These are phyloP conservation scores for Gymnarchus niloticus DNA, from an alignment of 2,113 vertebrate species.

Conservation along the genomic window DNA sequence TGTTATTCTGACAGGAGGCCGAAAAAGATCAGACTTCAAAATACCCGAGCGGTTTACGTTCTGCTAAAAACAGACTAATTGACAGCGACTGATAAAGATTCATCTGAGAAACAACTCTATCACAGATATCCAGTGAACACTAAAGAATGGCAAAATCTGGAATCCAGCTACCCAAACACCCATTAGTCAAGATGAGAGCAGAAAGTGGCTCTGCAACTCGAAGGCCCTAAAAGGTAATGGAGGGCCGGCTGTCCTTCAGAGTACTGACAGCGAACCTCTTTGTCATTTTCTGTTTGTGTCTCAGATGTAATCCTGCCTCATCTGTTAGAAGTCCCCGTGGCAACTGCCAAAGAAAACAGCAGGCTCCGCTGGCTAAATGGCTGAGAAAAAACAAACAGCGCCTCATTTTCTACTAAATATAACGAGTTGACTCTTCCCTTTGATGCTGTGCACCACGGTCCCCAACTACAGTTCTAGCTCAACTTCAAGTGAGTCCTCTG, in stretches of 20 bases:
- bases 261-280: conserved; percentile 42
- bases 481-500: conserved; percentile 46
- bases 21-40: neutral
- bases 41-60: conserved; percentile 21
- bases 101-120: neutral
- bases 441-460: conserved; percentile 55
- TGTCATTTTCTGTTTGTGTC: conserved; percentile 45
- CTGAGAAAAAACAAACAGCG: conserved; percentile 59
- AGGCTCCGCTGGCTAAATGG: conserved; percentile 44
- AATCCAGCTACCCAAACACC: conserved; percentile 1
- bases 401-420: conserved; percentile 38
- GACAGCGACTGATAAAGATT: conserved; percentile 20
- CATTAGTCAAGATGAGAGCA: conserved; percentile 17
- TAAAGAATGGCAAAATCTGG: neutral
- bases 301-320: conserved; percentile 43
- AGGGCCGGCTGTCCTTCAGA: conserved; percentile 38
- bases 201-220: conserved; percentile 42
- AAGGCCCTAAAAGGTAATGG: conserved; percentile 25
- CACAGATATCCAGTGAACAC: neutral
- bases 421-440: conserved; percentile 55
- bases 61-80: conserved; percentile 6
- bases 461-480: too few relatives aligned
- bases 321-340: conserved; percentile 44
- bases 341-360: conserved; percentile 41
- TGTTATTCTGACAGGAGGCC: conserved; percentile 13